phyloP scores from a whole-genome alignment of 2,797 vertebrate species.

The Falco peregrinus region DNA sequence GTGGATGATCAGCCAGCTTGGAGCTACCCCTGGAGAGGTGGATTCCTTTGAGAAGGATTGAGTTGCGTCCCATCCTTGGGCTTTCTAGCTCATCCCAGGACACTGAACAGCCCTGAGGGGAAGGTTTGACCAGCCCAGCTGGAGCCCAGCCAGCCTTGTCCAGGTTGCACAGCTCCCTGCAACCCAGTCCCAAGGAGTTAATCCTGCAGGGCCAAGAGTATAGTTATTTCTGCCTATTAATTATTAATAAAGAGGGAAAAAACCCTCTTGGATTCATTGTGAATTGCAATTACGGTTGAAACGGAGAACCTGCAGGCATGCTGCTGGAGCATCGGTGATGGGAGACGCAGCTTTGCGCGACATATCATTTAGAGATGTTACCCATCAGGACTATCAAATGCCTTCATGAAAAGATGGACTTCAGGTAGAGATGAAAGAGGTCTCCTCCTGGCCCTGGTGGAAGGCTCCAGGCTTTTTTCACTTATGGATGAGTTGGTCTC shows the following conservation, averaged over 20 bases:
- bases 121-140: neutral
- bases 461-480: neutral
- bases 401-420: neutral
- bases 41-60: neutral
- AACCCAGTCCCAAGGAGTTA: neutral
- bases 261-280: neutral
- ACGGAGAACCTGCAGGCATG: neutral
- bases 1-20: neutral
- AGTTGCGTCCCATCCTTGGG: neutral
- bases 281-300: neutral
- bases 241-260: neutral
- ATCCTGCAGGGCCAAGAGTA: neutral
- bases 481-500: neutral
- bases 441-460: neutral
- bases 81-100: neutral
- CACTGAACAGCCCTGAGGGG: neutral
- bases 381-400: neutral
- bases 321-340: neutral
- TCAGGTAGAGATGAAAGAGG: neutral
- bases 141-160: neutral
- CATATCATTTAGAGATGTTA: fast-evolving
- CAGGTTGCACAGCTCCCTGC: neutral
- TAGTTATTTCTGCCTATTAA: neutral
- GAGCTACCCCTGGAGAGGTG: neutral
- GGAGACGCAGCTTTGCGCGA: neutral